phyloP scores from a whole-genome alignment of 2,797 vertebrate species.

The Peromyscus nudipes region DNA sequence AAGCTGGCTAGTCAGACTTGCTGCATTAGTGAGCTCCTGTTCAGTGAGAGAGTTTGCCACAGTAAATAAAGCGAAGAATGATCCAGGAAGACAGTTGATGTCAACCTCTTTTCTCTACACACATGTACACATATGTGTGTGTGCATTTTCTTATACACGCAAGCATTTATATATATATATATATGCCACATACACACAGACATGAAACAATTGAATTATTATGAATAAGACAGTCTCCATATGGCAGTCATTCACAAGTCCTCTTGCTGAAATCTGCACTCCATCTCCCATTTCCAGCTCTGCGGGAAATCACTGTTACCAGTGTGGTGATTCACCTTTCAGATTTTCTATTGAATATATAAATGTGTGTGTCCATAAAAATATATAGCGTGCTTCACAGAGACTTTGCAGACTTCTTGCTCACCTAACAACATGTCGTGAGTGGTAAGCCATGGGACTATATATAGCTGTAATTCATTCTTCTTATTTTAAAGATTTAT shows the following conservation, averaged over 20 bases:
- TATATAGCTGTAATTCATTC: not conserved
- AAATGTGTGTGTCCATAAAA: not conserved
- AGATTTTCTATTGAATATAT: not conserved
- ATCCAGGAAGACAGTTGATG: not conserved
- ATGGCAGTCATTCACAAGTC: not conserved
- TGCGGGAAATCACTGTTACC: not conserved
- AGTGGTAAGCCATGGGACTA: not conserved
- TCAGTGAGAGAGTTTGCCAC: not conserved
- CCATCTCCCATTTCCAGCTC: not conserved
- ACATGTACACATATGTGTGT: too few relatives aligned
- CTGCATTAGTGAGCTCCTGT: not conserved
- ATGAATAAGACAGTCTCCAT: not conserved
- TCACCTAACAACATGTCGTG: not conserved
- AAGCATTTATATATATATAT: not conserved
- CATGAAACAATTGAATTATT: slow-evolving; percentile 4
- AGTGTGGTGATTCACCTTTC: not conserved
- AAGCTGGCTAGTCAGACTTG: not conserved
- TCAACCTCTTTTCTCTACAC: not conserved
- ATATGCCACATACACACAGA: not conserved
- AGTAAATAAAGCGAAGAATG: not conserved
- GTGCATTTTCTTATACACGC: not conserved
- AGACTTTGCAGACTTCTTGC: not conserved
- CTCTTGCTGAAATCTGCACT: not conserved
- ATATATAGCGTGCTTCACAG: not conserved
- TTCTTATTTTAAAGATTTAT: not conserved